Conservation (phyloP, 2,113 vertebrate genomes). For the Plecturocebus donacophilus region DNA sequence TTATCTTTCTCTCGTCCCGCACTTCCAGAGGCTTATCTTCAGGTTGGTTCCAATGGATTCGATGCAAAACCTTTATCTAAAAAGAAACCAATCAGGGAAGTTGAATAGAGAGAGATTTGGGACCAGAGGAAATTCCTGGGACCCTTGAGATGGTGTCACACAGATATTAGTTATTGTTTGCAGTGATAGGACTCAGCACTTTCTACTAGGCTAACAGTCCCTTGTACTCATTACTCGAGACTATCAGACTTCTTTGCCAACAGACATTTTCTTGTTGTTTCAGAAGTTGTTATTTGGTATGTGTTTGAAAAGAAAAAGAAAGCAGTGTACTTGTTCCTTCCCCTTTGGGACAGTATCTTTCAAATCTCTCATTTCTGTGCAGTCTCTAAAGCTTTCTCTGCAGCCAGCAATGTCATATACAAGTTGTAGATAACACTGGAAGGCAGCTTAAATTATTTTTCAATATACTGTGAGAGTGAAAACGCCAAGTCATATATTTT, state of each 20-base stretch:
- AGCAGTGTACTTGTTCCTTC: conserved; percentile 70
- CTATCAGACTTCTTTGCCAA: neutral
- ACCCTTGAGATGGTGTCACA: neutral
- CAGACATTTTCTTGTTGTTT: conserved; percentile 48
- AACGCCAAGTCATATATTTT: conserved; percentile 76
- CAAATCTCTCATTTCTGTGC: conserved; percentile 80
- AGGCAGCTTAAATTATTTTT: conserved; percentile 84
- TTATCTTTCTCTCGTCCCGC: neutral
- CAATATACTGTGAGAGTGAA: conserved; percentile 78
- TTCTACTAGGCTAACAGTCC: neutral
- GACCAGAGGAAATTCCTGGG: neutral
- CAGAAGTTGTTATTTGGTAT: conserved; percentile 72
- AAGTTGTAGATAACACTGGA: conserved; percentile 77
- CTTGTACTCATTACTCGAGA: neutral
- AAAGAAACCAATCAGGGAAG: neutral
- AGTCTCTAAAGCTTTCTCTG: conserved; percentile 59
- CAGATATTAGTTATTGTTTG: rapidly evolving
- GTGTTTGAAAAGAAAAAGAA: conserved; percentile 76
- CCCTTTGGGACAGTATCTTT: conserved; percentile 67
- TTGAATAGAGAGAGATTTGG: neutral
- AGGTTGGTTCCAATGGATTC: neutral
- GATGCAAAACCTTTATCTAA: neutral
- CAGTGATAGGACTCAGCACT: rapidly evolving
- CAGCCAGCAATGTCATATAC: conserved; percentile 73
- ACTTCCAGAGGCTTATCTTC: neutral